A percentile compares a stretch with the other conserved stretches of the same genome.
Evolutionary conservation across 2,113 vertebrate species (phyloP).

Genomic region (Amphiprion percula): DNA sequence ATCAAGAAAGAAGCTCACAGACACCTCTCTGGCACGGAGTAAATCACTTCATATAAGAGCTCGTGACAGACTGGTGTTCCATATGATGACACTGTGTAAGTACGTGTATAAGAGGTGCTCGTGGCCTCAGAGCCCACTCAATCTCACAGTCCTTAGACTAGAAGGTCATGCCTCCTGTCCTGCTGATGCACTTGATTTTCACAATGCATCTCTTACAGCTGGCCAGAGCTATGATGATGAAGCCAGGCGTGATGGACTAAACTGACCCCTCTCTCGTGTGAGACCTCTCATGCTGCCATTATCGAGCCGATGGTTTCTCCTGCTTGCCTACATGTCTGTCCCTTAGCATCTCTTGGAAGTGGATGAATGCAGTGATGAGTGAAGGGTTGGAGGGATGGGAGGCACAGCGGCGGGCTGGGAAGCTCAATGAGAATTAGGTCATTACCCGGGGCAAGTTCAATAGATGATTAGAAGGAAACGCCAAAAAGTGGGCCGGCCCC

Average conservation of each 20-base stretch:
- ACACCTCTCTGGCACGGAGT: not conserved
- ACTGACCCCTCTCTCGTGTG: slow-evolving; percentile 23
- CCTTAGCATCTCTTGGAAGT: slow-evolving; percentile 51
- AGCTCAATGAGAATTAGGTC: slow-evolving; percentile 79
- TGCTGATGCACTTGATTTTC: slow-evolving; percentile 7
- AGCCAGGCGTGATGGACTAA: slow-evolving; percentile 40
- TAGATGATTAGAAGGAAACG: slow-evolving; percentile 74
- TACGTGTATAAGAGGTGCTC: slow-evolving; percentile 17
- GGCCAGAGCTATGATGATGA: slow-evolving; percentile 45
- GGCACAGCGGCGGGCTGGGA: slow-evolving; percentile 46
- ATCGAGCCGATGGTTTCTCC: slow-evolving; percentile 7
- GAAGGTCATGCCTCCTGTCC: slow-evolving; percentile 40
- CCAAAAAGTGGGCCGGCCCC: slow-evolving; percentile 60
- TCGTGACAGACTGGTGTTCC: slow-evolving; percentile 19
- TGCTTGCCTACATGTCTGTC: slow-evolving; percentile 23
- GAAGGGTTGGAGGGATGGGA: slow-evolving; percentile 39
- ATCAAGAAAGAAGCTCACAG: slow-evolving; percentile 2
- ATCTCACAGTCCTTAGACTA: slow-evolving; percentile 45
- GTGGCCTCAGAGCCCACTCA: slow-evolving; percentile 26
- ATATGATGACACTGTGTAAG: slow-evolving; percentile 46
- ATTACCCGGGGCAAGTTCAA: slow-evolving; percentile 75
- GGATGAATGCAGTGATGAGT: slow-evolving; percentile 58
- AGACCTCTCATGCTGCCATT: slow-evolving; percentile 32
- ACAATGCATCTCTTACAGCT: slow-evolving; percentile 51
- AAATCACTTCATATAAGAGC: slow-evolving; percentile 40